These are phyloP conservation scores for Andrena minutula DNA, from an alignment of 2,888 invertebrate species.

Conservation along the genomic window DNA sequence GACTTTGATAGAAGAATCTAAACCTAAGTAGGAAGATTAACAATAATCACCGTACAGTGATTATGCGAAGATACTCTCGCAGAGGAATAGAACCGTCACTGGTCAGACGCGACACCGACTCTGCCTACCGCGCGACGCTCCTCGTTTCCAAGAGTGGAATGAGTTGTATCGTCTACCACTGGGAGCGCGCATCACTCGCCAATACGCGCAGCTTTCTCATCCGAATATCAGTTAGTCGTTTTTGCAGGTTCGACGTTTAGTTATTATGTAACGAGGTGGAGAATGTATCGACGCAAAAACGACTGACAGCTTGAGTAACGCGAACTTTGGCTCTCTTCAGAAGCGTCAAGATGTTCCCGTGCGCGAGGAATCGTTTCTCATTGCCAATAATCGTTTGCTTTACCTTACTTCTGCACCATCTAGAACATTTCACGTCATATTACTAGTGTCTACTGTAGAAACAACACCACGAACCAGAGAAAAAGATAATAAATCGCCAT, in stretches of 20 bases:
- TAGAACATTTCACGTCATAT: too few species aligned
- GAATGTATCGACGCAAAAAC: constrained; percentile 46
- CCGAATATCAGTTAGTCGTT: constrained; percentile 41
- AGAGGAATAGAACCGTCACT: constrained; percentile 21
- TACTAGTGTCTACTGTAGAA: too few species aligned
- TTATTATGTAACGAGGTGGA: constrained; percentile 64
- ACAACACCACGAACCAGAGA: background rate
- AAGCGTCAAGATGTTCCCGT: constrained; percentile 10
- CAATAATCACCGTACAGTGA: constrained; percentile 38
- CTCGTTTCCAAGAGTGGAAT: constrained; percentile 80
- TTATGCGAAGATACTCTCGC: constrained; percentile 6
- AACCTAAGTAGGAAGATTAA: constrained; percentile 31
- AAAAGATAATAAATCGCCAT: background rate
- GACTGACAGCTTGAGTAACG: constrained; percentile 61
- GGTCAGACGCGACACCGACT: constrained; percentile 41
- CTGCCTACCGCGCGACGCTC: constrained; percentile 53
- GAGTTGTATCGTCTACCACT: constrained; percentile 78
- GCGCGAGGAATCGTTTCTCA: constrained; percentile 37
- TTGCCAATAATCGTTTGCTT: constrained; percentile 16
- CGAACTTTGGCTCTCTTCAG: constrained; percentile 10
- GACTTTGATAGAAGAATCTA: constrained; percentile 19
- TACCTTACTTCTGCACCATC: too few species aligned
- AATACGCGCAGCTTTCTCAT: constrained; percentile 72
- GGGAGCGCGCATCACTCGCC: constrained; percentile 65
- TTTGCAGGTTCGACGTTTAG: constrained; percentile 65